Percentiles rank a stretch among this genome's conserved stretches.
These are phyloP conservation scores for Galemys pyrenaicus DNA, from an alignment of 2,113 vertebrate species.

Conservation along the genomic window DNA sequence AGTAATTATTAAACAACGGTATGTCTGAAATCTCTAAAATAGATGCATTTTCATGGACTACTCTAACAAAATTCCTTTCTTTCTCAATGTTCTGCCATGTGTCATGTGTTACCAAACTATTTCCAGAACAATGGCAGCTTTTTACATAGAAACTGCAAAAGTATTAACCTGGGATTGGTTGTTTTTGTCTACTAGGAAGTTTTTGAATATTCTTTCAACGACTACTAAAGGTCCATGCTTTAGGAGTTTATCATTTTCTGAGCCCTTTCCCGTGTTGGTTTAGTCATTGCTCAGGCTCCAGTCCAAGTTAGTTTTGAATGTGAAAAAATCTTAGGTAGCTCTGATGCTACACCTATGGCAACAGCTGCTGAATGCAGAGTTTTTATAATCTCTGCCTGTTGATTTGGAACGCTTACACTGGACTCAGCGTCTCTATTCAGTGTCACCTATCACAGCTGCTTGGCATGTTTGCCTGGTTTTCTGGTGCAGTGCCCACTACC, in stretches of 20 bases:
- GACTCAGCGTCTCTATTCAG: not conserved
- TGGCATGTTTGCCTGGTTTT: not conserved
- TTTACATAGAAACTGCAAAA: not conserved
- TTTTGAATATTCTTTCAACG: conserved; percentile 27
- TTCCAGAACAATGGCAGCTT: conserved; percentile 47
- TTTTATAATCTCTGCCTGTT: not conserved
- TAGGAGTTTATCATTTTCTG: not conserved
- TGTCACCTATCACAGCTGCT: not conserved
- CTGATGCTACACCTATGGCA: not conserved
- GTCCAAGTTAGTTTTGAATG: not conserved
- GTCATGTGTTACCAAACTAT: not conserved
- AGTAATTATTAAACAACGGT: not conserved
- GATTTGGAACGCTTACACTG: not conserved
- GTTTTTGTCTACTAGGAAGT: not conserved
- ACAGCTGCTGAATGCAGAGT: not conserved
- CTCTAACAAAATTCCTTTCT: conserved; percentile 48
- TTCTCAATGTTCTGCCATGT: conserved; percentile 19
- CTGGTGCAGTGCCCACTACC: not conserved
- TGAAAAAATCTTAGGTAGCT: not conserved
- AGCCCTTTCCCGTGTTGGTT: not conserved
- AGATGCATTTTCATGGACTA: conserved; percentile 57
- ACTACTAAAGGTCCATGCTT: not conserved
- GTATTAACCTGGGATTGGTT: not conserved
- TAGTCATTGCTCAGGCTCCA: not conserved
- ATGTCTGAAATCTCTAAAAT: conserved; percentile 24